Percentiles rank a stretch among this genome's conserved stretches.
These are phyloP conservation scores for Corynorhinus townsendii DNA, from an alignment of 2,113 vertebrate species.

Conservation along the genomic window DNA sequence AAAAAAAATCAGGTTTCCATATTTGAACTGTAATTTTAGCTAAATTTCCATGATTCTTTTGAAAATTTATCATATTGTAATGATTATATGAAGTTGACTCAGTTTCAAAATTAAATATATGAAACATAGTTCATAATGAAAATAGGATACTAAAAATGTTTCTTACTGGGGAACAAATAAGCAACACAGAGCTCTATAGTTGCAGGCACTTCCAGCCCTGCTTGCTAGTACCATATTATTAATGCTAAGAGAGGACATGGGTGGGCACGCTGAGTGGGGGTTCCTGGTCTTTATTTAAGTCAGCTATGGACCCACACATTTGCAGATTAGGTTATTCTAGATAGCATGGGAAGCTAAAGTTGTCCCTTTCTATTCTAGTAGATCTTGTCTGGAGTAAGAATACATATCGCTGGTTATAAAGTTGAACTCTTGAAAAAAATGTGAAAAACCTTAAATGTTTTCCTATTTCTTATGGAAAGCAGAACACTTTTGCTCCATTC, in stretches of 20 bases:
- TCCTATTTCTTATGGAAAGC: not conserved
- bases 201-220: not conserved
- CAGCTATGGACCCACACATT: not conserved
- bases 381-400: not conserved
- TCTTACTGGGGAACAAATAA: not conserved
- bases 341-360: not conserved
- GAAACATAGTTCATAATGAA: not conserved
- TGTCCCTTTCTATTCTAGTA: not conserved
- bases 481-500: not conserved
- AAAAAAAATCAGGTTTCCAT: constrained; percentile 31
- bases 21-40: not conserved
- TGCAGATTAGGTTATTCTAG: not conserved
- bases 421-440: not conserved
- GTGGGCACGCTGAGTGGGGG: fast-evolving
- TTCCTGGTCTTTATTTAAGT: not conserved
- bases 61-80: not conserved
- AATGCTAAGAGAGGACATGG: fast-evolving
- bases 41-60: not conserved
- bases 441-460: not conserved
- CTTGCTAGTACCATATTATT: fast-evolving
- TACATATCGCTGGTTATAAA: not conserved
- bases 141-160: not conserved
- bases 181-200: not conserved
- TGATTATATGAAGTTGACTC: not conserved
- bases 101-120: constrained; percentile 3